Conservation (phyloP, 2,113 vertebrate genomes). For the Clarias gariepinus region DNA sequence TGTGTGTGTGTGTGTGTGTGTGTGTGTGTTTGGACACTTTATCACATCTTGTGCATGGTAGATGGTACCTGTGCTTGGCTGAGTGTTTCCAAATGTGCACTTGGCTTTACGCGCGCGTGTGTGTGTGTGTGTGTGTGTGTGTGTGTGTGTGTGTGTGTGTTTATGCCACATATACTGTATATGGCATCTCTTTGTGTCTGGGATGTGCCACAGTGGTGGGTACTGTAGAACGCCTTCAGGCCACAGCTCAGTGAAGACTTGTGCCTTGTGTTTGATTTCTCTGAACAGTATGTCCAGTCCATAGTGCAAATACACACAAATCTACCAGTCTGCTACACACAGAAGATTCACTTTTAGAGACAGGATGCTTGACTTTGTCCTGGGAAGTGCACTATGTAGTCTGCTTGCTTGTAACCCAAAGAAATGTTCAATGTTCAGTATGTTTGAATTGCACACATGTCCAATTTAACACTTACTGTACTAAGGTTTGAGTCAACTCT, state of each 20-base stretch:
- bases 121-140: conserved; percentile 27
- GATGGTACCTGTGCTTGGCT: conserved; percentile 49
- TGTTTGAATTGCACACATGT: neutral
- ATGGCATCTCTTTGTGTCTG: conserved; percentile 76
- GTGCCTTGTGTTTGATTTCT: conserved; percentile 54
- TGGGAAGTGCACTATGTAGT: neutral
- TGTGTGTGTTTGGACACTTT: neutral
- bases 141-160: conserved; percentile 26
- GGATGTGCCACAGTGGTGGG: conserved; percentile 68
- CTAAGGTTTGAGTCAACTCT: neutral
- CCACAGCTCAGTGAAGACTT: conserved; percentile 64
- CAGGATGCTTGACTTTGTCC: neutral
- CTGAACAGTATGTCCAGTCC: conserved; percentile 43
- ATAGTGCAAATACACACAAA: conserved; percentile 13
- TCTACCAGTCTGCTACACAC: conserved; percentile 18
- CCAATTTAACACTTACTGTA: neutral
- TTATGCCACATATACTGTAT: conserved; percentile 47
- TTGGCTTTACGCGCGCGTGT: conserved; percentile 64
- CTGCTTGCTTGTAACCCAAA: neutral
- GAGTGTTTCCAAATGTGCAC: conserved; percentile 65
- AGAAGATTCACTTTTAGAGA: neutral
- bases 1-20: conserved; percentile 41
- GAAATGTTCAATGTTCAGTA: neutral
- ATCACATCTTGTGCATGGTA: conserved; percentile 46
- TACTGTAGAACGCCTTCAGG: conserved; percentile 72